Conservation (phyloP, 2,113 vertebrate genomes). For the Malurus alboscapulatus region DNA sequence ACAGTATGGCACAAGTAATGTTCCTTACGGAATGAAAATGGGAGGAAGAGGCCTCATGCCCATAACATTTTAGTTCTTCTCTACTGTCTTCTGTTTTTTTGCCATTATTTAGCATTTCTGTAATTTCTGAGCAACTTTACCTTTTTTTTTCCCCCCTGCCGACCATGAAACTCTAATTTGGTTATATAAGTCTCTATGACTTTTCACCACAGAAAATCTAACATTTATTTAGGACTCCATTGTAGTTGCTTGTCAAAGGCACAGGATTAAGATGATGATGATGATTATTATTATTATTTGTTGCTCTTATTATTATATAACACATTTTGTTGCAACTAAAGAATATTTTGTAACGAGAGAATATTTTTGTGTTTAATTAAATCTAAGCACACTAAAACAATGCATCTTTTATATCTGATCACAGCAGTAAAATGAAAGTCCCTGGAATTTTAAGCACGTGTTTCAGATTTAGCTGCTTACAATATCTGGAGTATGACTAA, state of each 20-base stretch:
- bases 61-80: neutral
- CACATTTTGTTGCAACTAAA: neutral
- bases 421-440: constrained; percentile 48
- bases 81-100: neutral
- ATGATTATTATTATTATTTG: neutral
- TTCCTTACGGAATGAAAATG: neutral
- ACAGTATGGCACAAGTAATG: neutral
- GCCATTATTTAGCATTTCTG: neutral
- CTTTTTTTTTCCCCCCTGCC: neutral
- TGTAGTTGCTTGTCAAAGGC: neutral
- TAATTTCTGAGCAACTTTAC: neutral
- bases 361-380: constrained; percentile 27
- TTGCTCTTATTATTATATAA: neutral
- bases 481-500: constrained; percentile 67
- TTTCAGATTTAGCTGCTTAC: constrained; percentile 62
- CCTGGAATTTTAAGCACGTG: constrained; percentile 67
- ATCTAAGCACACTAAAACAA: constrained; percentile 38
- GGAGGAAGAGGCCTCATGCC: neutral
- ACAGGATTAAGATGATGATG: neutral
- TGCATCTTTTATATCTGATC: constrained; percentile 49
- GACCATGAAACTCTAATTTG: neutral
- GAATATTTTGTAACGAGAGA: neutral
- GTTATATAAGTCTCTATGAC: neutral
- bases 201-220: neutral
- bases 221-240: neutral